phyloP scores from a whole-genome alignment of 2,888 invertebrate genomes.

The Coelinius sp. region DNA sequence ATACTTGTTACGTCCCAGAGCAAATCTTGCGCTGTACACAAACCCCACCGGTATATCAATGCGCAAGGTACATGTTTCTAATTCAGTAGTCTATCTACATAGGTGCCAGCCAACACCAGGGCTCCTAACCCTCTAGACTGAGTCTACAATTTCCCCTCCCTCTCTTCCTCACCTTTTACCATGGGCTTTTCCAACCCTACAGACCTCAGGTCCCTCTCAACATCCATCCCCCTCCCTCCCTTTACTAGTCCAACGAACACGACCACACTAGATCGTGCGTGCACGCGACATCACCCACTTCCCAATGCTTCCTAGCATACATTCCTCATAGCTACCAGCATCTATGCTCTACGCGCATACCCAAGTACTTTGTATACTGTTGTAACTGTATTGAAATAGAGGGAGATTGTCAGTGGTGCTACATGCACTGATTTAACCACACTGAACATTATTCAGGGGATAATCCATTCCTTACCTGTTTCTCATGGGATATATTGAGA shows the following conservation, averaged over 20 bases:
- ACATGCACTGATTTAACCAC: constrained; percentile 43
- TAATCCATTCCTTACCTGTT: constrained; percentile 62
- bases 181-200: constrained; percentile 51
- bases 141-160: constrained; percentile 33
- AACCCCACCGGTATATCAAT: constrained; percentile 51
- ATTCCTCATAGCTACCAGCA: constrained; percentile 30
- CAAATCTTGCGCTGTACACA: constrained; percentile 60
- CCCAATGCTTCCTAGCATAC: constrained; percentile 19
- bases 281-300: constrained; percentile 42
- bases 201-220: constrained; percentile 30
- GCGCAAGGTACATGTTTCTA: constrained; percentile 60
- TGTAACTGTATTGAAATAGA: constrained; percentile 4
- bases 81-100: constrained; percentile 65
- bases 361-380: constrained; percentile 18
- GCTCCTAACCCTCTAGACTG: constrained; percentile 44
- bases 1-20: constrained; percentile 53
- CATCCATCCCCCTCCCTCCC: constrained; percentile 26
- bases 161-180: constrained; percentile 51
- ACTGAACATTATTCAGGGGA: constrained; percentile 63
- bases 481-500: constrained; percentile 29
- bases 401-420: constrained; percentile 45
- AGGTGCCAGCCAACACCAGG: constrained; percentile 62
- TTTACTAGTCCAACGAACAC: constrained; percentile 45
- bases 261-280: constrained; percentile 47
- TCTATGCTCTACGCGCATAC: constrained; percentile 15